Percentiles rank a stretch among this genome's conserved stretches.
phyloP scores from a whole-genome alignment of 2,888 invertebrate genomes.

The Acleris literana region DNA sequence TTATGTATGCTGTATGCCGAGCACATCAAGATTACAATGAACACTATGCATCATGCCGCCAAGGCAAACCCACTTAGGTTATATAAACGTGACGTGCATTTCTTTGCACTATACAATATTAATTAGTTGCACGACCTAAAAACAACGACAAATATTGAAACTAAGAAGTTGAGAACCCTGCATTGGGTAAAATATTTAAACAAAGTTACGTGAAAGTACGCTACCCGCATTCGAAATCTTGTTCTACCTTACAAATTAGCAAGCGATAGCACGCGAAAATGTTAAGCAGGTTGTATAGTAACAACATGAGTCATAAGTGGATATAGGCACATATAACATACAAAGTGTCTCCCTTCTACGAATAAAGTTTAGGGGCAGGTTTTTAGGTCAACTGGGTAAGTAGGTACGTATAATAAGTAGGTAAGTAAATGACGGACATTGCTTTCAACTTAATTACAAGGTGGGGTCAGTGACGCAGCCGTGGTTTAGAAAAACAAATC shows the following conservation, averaged over 20 bases:
- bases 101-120: slow-evolving; percentile 19
- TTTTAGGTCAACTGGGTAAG: slow-evolving; percentile 19
- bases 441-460: slow-evolving; percentile 24
- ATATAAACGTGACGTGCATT: slow-evolving; percentile 27
- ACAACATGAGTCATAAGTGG: neutral
- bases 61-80: slow-evolving; percentile 29
- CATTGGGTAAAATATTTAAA: too few species aligned
- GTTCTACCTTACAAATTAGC: too few species aligned
- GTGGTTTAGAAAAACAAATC: slow-evolving; percentile 4
- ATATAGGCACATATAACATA: neutral
- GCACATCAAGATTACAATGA: slow-evolving; percentile 4
- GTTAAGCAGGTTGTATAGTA: too few species aligned
- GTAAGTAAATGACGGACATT: neutral
- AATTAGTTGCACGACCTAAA: slow-evolving; percentile 18
- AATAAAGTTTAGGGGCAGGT: neutral
- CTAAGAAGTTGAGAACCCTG: too few species aligned
- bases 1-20: slow-evolving; percentile 2
- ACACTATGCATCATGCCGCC: slow-evolving; percentile 17
- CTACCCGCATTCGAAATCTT: too few species aligned
- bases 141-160: neutral
- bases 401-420: neutral
- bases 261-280: too few species aligned
- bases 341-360: neutral
- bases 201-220: too few species aligned
- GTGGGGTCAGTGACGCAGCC: slow-evolving; percentile 18